Percentiles rank a stretch among this genome's conserved stretches.
These are phyloP conservation scores for Pholis gunnellus DNA, from an alignment of 2,113 vertebrate species.

Conservation along the genomic window DNA sequence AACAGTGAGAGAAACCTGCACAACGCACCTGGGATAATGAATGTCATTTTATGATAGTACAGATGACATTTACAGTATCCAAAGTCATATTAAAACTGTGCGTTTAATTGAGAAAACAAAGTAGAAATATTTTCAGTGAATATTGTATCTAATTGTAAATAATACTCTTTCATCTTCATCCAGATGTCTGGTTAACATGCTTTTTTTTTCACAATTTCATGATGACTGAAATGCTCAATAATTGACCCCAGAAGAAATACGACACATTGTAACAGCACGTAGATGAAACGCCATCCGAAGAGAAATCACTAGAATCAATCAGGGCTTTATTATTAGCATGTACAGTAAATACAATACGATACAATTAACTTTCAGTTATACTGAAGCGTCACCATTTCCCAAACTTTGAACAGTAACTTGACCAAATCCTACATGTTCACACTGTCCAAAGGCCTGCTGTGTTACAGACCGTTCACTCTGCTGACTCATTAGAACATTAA, in stretches of 20 bases:
- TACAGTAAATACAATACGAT: neutral
- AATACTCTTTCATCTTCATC: neutral
- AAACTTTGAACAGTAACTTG: neutral
- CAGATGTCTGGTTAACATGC: conserved; percentile 12
- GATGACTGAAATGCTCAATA: neutral
- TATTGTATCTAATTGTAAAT: neutral
- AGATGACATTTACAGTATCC: neutral
- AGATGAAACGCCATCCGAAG: neutral
- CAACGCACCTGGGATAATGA: neutral
- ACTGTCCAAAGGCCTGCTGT: neutral
- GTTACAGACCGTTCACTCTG: conserved; percentile 3
- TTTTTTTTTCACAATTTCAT: neutral
- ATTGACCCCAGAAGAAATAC: neutral
- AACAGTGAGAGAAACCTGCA: conserved; percentile 4
- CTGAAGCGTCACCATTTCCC: neutral
- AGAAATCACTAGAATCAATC: neutral
- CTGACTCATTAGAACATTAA: conserved; percentile 13
- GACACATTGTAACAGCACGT: neutral
- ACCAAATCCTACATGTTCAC: neutral
- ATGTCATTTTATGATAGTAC: neutral
- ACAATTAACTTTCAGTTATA: neutral
- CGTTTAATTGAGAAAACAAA: neutral
- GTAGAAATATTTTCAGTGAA: neutral
- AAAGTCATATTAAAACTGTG: neutral
- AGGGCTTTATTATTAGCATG: neutral